Evolutionary conservation across 2,888 invertebrate genomes (phyloP).

Genomic region (Blera fallax): DNA sequence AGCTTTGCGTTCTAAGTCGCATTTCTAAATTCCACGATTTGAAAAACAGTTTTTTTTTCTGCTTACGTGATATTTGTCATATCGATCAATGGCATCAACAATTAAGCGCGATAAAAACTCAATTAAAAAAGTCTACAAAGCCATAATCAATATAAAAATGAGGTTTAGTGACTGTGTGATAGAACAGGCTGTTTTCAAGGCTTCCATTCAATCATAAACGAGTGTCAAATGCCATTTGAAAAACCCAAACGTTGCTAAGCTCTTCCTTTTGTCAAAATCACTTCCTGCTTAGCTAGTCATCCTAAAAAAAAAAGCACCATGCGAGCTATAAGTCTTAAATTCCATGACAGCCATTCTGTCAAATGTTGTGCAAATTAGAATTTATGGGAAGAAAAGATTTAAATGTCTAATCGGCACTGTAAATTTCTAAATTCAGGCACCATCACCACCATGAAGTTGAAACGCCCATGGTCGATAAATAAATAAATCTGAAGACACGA

Average conservation of each 20-base stretch:
- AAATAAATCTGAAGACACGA: no score
- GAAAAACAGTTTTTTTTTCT: neutral
- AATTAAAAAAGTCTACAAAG: neutral
- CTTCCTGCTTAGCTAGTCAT: neutral
- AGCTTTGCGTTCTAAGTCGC: no score
- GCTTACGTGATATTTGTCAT: neutral
- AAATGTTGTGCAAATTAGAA: conserved; percentile 14
- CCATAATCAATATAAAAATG: neutral
- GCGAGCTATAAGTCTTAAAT: no score
- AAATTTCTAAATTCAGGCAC: conserved; percentile 9
- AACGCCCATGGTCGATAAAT: conserved; percentile 3
- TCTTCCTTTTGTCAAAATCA: neutral
- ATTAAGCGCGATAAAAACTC: neutral
- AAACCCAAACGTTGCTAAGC: neutral
- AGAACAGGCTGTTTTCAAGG: neutral
- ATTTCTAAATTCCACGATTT: no score
- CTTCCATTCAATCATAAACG: neutral
- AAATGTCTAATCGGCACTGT: conserved; percentile 29
- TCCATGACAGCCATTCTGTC: no score
- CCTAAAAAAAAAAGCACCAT: neutral
- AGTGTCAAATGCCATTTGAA: neutral
- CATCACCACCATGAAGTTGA: neutral
- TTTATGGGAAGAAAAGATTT: conserved; percentile 23
- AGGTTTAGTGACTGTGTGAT: neutral
- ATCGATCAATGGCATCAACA: neutral